Conservation (phyloP, 2,888 invertebrate genomes). For the Hermaeophaga mercurialis region DNA sequence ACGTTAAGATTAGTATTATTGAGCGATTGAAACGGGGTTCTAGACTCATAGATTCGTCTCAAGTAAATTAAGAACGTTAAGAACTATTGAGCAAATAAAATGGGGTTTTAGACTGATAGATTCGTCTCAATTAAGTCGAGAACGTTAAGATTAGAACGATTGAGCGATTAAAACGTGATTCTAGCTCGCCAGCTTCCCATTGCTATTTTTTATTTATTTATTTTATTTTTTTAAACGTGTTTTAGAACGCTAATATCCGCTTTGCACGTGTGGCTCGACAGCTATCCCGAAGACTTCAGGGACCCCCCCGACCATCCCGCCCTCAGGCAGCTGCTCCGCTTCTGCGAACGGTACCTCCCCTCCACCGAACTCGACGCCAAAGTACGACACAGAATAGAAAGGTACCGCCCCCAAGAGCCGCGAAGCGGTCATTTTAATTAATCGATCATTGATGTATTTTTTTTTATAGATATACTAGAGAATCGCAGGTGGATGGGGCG, state of each 20-base stretch:
- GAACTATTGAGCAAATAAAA: too few relatives aligned
- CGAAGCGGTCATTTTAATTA: too few relatives aligned
- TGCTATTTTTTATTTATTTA: background rate
- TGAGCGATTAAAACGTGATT: too few relatives aligned
- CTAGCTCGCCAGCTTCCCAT: too few relatives aligned
- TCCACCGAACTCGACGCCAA: slow-evolving; percentile 84
- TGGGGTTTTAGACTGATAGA: too few relatives aligned
- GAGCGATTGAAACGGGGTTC: too few relatives aligned
- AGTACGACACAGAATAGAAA: slow-evolving; percentile 76
- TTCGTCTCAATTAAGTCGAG: too few relatives aligned
- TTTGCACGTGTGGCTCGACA: slow-evolving; percentile 96
- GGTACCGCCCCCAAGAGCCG: too few relatives aligned
- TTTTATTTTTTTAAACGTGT: slow-evolving; percentile 34
- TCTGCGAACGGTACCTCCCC: slow-evolving; percentile 80
- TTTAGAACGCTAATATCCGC: slow-evolving; percentile 84
- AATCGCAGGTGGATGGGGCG: slow-evolving; percentile 64
- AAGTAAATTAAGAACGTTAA: background rate
- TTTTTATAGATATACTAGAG: slow-evolving; percentile 58
- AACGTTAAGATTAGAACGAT: too few relatives aligned
- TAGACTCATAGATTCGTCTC: background rate
- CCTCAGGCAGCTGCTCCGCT: slow-evolving; percentile 81
- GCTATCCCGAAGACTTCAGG: slow-evolving; percentile 93
- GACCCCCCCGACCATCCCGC: slow-evolving; percentile 79
- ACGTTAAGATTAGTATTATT: too few relatives aligned
- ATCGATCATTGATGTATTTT: slow-evolving; percentile 1